A percentile compares a stretch with the other conserved stretches of the same genome.
Evolutionary conservation across 2,888 invertebrate species (phyloP).

Genomic region (Eupeodes luniger): DNA sequence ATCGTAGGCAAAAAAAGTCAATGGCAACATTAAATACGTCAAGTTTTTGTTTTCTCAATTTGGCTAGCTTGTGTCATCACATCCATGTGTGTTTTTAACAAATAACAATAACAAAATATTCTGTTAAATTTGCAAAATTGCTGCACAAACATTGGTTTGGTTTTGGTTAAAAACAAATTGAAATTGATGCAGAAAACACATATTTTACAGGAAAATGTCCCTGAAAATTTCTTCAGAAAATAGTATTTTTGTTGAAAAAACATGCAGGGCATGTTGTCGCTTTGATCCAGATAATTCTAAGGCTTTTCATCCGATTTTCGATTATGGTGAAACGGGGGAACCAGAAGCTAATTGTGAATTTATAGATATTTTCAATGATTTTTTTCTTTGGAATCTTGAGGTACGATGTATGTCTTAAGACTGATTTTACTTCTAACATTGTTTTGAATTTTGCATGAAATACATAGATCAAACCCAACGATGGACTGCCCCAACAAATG

Average conservation of each 20-base stretch:
- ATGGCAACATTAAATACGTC: no score
- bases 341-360: constrained; percentile 75
- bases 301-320: constrained; percentile 77
- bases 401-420: not conserved
- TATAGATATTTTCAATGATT: constrained; percentile 76
- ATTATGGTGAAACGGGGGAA: constrained; percentile 60
- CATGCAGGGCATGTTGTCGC: constrained; percentile 78
- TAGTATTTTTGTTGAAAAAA: constrained; percentile 78
- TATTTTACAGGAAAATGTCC: constrained; percentile 63
- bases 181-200: no score
- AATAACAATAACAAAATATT: no score
- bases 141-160: no score
- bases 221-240: constrained; percentile 77
- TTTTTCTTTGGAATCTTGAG: constrained; percentile 78
- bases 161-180: no score
- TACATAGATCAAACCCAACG: constrained; percentile 76
- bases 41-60: no score
- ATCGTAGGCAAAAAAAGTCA: no score
- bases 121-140: no score
- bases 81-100: no score
- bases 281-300: constrained; percentile 77
- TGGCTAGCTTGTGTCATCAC: no score
- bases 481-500: constrained; percentile 78
- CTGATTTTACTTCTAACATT: not conserved
- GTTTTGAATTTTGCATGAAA: not conserved